A percentile compares a stretch with the other conserved stretches of the same genome.
Evolutionary conservation across 2,797 vertebrate genomes (phyloP).

Genomic region (Myiothlypis coronata): DNA sequence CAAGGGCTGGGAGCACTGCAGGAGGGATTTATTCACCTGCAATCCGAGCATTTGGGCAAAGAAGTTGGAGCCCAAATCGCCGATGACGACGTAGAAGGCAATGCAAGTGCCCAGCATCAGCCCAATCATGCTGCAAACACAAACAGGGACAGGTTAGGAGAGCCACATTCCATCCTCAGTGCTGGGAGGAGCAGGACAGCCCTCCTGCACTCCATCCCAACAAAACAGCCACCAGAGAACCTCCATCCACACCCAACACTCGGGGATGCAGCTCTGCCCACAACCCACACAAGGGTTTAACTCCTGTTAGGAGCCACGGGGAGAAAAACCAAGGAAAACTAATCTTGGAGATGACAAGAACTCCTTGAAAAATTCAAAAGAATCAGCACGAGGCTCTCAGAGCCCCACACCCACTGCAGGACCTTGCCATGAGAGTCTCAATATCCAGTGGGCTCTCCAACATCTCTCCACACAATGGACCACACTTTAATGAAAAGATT

Average conservation of each 20-base stretch:
- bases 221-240: background rate
- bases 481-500: conserved; percentile 14
- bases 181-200: background rate
- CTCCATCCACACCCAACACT: background rate
- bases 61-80: conserved; percentile 94
- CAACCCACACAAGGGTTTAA: background rate
- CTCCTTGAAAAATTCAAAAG: background rate
- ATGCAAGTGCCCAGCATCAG: conserved; percentile 98
- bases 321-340: background rate
- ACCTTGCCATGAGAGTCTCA: background rate
- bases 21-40: conserved; percentile 76
- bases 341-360: background rate
- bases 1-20: background rate
- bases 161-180: fast-evolving
- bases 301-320: background rate
- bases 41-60: conserved; percentile 89
- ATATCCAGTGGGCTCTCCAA: background rate
- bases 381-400: background rate
- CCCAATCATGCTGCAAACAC: conserved; percentile 88
- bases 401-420: background rate
- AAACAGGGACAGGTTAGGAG: background rate
- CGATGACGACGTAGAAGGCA: conserved; percentile 97
- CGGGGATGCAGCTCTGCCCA: background rate
- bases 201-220: background rate
- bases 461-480: background rate